These are phyloP conservation scores for Astyanax mexicanus DNA, from an alignment of 2,797 vertebrate species.

Conservation along the genomic window DNA sequence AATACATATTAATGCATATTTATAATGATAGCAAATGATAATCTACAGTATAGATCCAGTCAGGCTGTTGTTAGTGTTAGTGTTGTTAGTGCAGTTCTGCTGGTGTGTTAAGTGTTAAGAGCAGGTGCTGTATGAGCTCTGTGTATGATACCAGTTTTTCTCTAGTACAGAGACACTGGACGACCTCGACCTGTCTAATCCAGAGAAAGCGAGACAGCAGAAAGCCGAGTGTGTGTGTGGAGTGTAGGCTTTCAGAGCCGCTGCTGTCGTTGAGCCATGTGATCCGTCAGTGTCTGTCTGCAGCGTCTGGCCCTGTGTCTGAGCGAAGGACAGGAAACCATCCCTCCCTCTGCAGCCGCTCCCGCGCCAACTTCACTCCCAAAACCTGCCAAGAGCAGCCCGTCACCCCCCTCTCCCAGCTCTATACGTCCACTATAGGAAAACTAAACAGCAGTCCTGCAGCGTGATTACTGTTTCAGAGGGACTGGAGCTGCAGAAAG, in stretches of 20 bases:
- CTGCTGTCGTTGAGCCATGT: slow-evolving; percentile 27
- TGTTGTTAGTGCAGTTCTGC: no score
- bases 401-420: background rate
- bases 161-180: background rate
- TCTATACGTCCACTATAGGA: background rate
- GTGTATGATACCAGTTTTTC: background rate
- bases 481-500: no score
- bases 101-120: no score
- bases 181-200: background rate
- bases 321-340: slow-evolving; percentile 26
- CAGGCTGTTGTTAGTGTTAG: no score
- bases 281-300: slow-evolving; percentile 48
- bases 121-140: no score
- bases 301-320: slow-evolving; percentile 36
- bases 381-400: slow-evolving; percentile 10
- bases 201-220: slow-evolving; percentile 3
- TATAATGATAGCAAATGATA: no score
- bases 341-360: slow-evolving; percentile 9
- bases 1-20: no score
- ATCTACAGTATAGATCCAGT: no score
- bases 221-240: slow-evolving; percentile 27
- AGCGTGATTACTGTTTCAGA: background rate
- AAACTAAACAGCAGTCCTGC: background rate
- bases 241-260: slow-evolving; percentile 40
- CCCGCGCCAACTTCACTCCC: slow-evolving; percentile 12